A percentile compares a stretch with the other conserved stretches of the same genome.
Conservation (phyloP, 2,888 invertebrate genomes). For the Acholoe squamosa region DNA sequence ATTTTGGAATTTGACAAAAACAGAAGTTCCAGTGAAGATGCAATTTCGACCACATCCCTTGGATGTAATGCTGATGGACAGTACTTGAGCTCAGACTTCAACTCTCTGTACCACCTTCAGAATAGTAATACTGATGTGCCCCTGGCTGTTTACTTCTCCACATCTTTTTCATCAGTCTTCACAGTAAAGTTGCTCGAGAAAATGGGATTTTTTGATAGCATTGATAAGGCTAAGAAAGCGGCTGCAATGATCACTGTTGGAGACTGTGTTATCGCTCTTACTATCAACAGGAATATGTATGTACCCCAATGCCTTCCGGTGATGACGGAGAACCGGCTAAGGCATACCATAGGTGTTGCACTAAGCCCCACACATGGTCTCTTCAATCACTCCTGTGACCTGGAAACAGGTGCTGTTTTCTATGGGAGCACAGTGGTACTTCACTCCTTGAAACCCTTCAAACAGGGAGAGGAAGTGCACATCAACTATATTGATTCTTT, state of each 20-base stretch:
- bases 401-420: too few species aligned
- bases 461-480: too few species aligned
- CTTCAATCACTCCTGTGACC: too few species aligned
- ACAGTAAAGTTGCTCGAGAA: constrained; percentile 76
- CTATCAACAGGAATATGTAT: too few species aligned
- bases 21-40: not conserved
- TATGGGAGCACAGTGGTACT: too few species aligned
- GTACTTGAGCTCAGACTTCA: constrained; percentile 83
- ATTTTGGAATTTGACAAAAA: not conserved
- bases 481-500: not conserved
- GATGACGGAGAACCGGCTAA: too few species aligned
- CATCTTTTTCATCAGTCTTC: constrained; percentile 85
- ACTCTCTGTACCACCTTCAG: constrained; percentile 88
- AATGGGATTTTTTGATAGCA: constrained; percentile 71
- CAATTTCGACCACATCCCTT: not conserved
- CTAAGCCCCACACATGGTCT: too few species aligned
- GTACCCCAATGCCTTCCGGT: too few species aligned
- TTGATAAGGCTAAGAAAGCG: not conserved
- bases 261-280: constrained; percentile 83
- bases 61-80: constrained; percentile 72
- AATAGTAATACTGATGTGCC: constrained; percentile 90
- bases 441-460: too few species aligned
- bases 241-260: constrained; percentile 84
- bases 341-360: too few species aligned
- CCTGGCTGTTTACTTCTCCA: constrained; percentile 87